phyloP scores from a whole-genome alignment of 2,888 invertebrate species.

The Paralinhomoeus sp. region DNA sequence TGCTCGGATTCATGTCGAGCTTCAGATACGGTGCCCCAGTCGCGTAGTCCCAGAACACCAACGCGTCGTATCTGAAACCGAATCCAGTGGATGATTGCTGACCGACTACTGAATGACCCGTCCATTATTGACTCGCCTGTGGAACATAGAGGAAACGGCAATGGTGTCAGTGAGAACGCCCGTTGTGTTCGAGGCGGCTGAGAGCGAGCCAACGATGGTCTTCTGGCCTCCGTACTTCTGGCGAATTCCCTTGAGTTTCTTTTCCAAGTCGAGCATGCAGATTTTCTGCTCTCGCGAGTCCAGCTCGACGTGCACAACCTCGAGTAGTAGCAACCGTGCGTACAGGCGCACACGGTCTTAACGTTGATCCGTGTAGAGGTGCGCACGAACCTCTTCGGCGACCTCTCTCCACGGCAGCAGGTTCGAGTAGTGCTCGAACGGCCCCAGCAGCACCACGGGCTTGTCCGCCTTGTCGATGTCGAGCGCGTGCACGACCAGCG shows the following conservation, averaged over 20 bases:
- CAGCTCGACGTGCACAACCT: no score
- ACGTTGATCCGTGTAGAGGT: no score
- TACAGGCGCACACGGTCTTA: no score
- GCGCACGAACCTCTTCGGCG: slow-evolving; percentile 54
- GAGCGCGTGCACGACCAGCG: slow-evolving; percentile 48
- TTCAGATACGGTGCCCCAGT: slow-evolving; percentile 51
- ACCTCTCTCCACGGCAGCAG: slow-evolving; percentile 59
- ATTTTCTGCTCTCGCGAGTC: no score
- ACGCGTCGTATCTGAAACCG: slow-evolving; percentile 42
- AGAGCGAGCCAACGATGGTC: slow-evolving; percentile 67
- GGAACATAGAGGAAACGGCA: slow-evolving; percentile 51
- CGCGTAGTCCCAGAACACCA: slow-evolving; percentile 72
- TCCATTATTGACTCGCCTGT: slow-evolving; percentile 35
- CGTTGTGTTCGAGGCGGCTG: slow-evolving; percentile 64
- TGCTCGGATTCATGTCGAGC: slow-evolving; percentile 62
- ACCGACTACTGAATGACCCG: neutral
- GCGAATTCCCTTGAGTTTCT: no score
- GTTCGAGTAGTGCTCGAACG: no score
- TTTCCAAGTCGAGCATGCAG: no score
- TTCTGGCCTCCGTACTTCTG: no score
- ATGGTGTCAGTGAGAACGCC: slow-evolving; percentile 63
- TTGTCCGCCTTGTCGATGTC: slow-evolving; percentile 8
- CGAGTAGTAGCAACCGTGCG: no score
- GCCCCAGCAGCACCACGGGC: slow-evolving; percentile 54
- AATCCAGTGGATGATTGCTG: neutral